A percentile compares a stretch with the other conserved stretches of the same genome.
phyloP scores from a whole-genome alignment of 2,113 vertebrate species.

The Lanius collurio region DNA sequence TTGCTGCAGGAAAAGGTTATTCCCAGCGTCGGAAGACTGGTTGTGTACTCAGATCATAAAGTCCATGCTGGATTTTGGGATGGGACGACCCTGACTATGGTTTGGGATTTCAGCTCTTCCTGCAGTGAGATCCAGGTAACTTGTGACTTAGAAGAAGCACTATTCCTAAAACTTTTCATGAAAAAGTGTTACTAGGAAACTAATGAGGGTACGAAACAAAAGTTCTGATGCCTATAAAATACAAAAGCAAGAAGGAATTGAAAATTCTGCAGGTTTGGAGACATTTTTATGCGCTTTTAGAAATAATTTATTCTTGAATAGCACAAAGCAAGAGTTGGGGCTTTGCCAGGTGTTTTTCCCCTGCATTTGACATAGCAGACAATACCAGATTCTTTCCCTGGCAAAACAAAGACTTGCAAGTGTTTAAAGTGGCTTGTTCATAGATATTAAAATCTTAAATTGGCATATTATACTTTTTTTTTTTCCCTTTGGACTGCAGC shows the following conservation, averaged over 20 bases:
- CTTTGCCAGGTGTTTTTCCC: not conserved
- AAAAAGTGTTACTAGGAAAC: not conserved
- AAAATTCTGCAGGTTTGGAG: not conserved
- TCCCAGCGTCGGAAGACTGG: constrained; percentile 59
- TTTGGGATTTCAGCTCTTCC: constrained; percentile 70
- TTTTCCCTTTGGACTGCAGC: not conserved
- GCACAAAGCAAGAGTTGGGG: not conserved
- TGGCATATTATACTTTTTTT: not conserved
- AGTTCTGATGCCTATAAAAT: not conserved
- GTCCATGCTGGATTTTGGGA: constrained; percentile 69
- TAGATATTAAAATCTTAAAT: not conserved
- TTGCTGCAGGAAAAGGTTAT: constrained; percentile 64
- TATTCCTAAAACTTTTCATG: not conserved
- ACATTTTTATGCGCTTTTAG: not conserved
- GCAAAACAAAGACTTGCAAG: not conserved
- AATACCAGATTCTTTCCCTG: not conserved
- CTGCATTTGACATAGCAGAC: not conserved
- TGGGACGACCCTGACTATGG: constrained; percentile 63
- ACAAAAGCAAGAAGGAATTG: not conserved
- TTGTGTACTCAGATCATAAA: constrained; percentile 75
- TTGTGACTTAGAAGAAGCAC: not conserved
- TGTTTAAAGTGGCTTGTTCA: not conserved
- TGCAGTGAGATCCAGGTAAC: constrained; percentile 56
- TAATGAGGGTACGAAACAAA: not conserved
- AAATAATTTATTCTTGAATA: not conserved